Evolutionary conservation across 2,888 invertebrate species (phyloP).

Genomic region (Tachystola acroxantha): DNA sequence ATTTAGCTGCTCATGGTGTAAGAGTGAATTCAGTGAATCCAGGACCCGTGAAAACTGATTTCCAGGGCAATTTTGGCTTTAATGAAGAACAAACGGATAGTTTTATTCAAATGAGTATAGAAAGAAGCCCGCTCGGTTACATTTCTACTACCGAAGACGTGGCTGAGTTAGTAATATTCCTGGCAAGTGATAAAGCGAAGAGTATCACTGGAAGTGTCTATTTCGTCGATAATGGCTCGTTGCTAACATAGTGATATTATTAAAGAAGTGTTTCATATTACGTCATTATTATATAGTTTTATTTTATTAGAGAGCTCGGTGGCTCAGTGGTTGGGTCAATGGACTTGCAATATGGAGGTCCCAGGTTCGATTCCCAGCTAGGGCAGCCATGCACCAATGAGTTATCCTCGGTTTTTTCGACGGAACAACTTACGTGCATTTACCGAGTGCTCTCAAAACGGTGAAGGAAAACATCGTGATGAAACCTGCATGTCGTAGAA

Average conservation of each 20-base stretch:
- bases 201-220: constrained; percentile 11
- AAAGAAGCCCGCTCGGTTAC: constrained; percentile 7
- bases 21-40: constrained; percentile 84
- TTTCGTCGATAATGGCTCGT: background rate
- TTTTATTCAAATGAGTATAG: background rate
- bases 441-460: too few species aligned
- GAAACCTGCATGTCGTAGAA: too few species aligned
- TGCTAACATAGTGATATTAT: background rate
- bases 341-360: too few species aligned
- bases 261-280: too few species aligned
- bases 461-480: too few species aligned
- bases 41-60: constrained; percentile 75
- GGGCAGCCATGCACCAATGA: too few species aligned
- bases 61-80: constrained; percentile 3
- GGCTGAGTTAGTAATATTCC: constrained; percentile 12
- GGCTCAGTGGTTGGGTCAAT: too few species aligned
- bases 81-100: constrained; percentile 1
- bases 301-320: too few species aligned
- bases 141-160: constrained; percentile 12
- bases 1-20: constrained; percentile 71
- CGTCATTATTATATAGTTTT: too few species aligned
- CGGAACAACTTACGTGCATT: too few species aligned
- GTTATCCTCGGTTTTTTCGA: too few species aligned
- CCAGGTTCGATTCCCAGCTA: too few species aligned
- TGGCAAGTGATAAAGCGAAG: constrained; percentile 16